Percentiles rank a stretch among this genome's conserved stretches.
These are phyloP conservation scores for Prunella fulvescens DNA, from an alignment of 2,113 vertebrate genomes.

Conservation along the genomic window DNA sequence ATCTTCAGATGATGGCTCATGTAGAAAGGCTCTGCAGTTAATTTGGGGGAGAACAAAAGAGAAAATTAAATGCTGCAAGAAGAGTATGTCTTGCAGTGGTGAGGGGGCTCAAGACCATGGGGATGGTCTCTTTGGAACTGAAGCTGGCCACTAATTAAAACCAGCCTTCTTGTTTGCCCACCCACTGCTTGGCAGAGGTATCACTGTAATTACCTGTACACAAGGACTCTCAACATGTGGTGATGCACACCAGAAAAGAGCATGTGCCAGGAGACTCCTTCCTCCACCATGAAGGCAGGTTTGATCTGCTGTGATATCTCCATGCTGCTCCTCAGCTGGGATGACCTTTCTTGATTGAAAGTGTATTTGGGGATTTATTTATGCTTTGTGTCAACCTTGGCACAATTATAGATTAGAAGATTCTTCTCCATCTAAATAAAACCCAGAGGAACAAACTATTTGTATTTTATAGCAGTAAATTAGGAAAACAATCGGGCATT, in stretches of 20 bases:
- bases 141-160: not conserved
- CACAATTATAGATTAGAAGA: not conserved
- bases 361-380: not conserved
- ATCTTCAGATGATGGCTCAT: not conserved
- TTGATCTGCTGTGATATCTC: not conserved
- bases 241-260: not conserved
- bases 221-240: accelerated
- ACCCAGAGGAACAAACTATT: not conserved
- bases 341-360: not conserved
- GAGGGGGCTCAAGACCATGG: accelerated
- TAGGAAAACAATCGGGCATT: not conserved
- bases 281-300: not conserved
- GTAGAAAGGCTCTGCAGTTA: not conserved
- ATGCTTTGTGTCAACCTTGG: not conserved
- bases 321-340: not conserved
- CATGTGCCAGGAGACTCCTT: accelerated
- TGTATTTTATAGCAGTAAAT: not conserved
- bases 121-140: not conserved
- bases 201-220: not conserved
- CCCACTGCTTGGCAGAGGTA: not conserved
- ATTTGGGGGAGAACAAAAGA: not conserved
- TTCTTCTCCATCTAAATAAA: not conserved
- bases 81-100: not conserved
- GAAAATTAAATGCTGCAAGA: not conserved
- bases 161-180: not conserved